Conservation (phyloP, 2,797 vertebrate genomes). For the Leptoclinus maculatus region DNA sequence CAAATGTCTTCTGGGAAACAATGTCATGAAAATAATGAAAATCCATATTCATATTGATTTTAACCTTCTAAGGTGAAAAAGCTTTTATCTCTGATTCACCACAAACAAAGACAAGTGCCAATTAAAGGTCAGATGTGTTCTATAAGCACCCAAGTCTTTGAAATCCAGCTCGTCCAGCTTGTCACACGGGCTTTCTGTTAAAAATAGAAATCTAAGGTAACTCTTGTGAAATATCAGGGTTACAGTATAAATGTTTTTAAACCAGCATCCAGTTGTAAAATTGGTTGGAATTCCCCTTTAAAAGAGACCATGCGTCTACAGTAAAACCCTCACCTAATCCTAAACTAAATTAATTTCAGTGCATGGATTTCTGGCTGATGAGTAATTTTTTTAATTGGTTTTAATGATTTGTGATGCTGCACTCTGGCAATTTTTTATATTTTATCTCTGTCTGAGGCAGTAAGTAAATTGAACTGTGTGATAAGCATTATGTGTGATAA, state of each 20-base stretch:
- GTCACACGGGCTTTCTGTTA: neutral
- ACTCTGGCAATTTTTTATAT: neutral
- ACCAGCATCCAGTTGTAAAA: neutral
- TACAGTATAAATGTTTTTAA: neutral
- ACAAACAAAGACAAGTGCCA: neutral
- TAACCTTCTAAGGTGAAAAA: neutral
- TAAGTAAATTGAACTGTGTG: neutral
- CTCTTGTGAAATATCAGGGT: neutral
- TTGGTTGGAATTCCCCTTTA: neutral
- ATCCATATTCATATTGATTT: neutral
- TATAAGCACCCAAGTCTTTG: neutral
- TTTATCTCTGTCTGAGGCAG: neutral
- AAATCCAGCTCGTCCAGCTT: neutral
- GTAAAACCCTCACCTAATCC: neutral
- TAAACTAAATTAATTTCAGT: neutral
- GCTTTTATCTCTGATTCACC: neutral
- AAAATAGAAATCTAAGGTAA: neutral
- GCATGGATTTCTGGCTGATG: neutral
- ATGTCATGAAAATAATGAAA: neutral
- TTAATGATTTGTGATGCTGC: neutral
- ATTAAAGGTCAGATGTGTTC: neutral
- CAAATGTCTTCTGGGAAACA: neutral
- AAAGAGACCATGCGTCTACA: neutral
- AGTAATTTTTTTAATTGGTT: neutral
- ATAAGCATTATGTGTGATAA: neutral